Conservation (phyloP, 2,888 invertebrate species). For the Tupiocoris notatus region DNA sequence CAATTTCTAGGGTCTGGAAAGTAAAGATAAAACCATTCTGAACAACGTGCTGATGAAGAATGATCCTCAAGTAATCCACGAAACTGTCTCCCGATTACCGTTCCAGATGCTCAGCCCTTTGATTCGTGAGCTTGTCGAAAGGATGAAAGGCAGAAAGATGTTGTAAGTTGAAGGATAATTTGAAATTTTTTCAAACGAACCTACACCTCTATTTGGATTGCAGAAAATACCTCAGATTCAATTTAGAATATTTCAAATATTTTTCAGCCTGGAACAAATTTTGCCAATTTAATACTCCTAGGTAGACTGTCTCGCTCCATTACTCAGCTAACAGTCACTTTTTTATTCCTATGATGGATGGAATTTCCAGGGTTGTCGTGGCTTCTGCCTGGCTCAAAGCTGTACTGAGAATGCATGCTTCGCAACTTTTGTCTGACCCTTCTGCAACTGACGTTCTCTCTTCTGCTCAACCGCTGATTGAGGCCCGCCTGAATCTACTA, state of each 20-base stretch:
- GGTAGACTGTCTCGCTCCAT: too few species aligned
- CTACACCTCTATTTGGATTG: too few species aligned
- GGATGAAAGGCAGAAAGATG: slow-evolving; percentile 68
- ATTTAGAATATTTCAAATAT: too few species aligned
- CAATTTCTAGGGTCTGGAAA: slow-evolving; percentile 68
- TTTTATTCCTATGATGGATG: too few species aligned
- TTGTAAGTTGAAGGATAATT: too few species aligned
- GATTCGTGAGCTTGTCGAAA: slow-evolving; percentile 67
- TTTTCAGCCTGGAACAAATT: too few species aligned
- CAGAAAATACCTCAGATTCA: too few species aligned
- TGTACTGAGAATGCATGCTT: slow-evolving; percentile 61
- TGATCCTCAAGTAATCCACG: slow-evolving; percentile 66
- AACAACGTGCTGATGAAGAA: slow-evolving; percentile 68
- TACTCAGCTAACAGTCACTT: too few species aligned
- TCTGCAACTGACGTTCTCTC: slow-evolving; percentile 60
- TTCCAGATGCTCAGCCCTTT: slow-evolving; percentile 71
- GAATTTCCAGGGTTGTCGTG: slow-evolving; percentile 56
- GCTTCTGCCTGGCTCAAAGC: slow-evolving; percentile 62
- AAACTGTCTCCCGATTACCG: slow-evolving; percentile 74
- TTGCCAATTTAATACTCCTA: too few species aligned
- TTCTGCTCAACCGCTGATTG: slow-evolving; percentile 61
- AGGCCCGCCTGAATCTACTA: slow-evolving; percentile 59
- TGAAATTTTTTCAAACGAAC: too few species aligned
- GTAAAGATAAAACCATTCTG: slow-evolving; percentile 73
- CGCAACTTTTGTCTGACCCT: slow-evolving; percentile 63